Base-by-base conservation (phyloP, 2,797 vertebrate species). In the Cyclura pinguis region DNA sequence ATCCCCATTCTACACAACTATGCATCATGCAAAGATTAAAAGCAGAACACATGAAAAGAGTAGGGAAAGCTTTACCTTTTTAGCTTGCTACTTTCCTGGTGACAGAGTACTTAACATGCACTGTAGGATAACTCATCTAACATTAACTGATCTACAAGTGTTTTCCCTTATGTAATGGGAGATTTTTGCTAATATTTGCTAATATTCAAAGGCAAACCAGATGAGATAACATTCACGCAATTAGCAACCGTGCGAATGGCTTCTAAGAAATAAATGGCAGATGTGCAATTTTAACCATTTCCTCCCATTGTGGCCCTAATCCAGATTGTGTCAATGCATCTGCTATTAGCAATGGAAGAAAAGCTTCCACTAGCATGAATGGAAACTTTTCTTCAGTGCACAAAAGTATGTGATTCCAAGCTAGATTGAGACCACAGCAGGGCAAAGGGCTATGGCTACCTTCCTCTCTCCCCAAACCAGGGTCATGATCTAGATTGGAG, bases 301-400 rank as follows among this genome's bases (percentile, higher is more conserved):
- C 7, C 24, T 18, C 57, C 38, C 24, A 73, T 12, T 72, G 18
- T 76, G 73, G 29, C 42, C 16, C 50, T 6, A 57, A 52, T 52
- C 35, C 69, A 86, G 85, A 88, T 55, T 55, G n/a, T 35, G 24
- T 4, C 38, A 1, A 7, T 67, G 22, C 3, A 62, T 27, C 50
- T 80, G 42, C n/a, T 52, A 38, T 88, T 78, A 55, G 78, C 2
- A 18, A 29, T 78, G 38, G 14, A 77, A 77, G 73, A 62, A 86
- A 86, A 42, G 62, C 59, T 35, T 77, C 7, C 24, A 35, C 47
- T 24, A 14, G 8, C 22, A n/a, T 16, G 67, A 80, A 69, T 80
- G 22, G 22, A n/a, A 81, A 32, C 62, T 81, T 88, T 88, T 88
- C 22, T 72, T 55, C 47, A 88, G 55, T 29, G n/a, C 47, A 81